Evolutionary conservation across 2,888 invertebrate species (phyloP).

Genomic region (Drosophila yooni): DNA sequence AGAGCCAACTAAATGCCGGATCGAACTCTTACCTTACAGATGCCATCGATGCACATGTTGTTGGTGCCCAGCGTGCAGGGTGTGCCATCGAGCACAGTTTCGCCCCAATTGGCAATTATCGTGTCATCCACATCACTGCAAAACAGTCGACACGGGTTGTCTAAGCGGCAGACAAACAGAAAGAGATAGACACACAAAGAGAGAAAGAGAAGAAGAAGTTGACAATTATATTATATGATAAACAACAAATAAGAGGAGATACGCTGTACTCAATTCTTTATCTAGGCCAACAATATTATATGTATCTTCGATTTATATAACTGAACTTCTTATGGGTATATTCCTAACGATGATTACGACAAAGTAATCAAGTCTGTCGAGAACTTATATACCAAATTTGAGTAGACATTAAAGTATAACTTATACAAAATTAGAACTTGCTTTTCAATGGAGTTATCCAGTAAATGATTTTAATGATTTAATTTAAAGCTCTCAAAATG

Average conservation of each 20-base stretch:
- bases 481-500: not conserved
- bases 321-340: too few relatives aligned
- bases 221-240: not conserved
- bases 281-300: too few relatives aligned
- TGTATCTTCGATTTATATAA: too few relatives aligned
- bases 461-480: not conserved
- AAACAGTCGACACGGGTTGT: constrained; percentile 92
- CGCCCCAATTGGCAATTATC: constrained; percentile 90
- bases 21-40: constrained; percentile 88
- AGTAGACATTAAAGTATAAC: not conserved
- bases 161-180: constrained; percentile 79
- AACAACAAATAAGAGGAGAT: not conserved
- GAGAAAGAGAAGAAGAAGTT: not conserved
- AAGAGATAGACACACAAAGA: too few relatives aligned
- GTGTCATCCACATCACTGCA: constrained; percentile 92
- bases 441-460: not conserved
- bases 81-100: constrained; percentile 93
- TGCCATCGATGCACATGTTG: constrained; percentile 93
- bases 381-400: not conserved
- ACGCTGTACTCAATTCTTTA: not conserved
- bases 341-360: not conserved
- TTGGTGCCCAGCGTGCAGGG: constrained; percentile 92
- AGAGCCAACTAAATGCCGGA: not conserved
- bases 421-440: not conserved
- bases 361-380: not conserved